Percentiles rank a stretch among this genome's conserved stretches.
phyloP scores from a whole-genome alignment of 2,888 invertebrate species.

The Tenthredo amoena region DNA sequence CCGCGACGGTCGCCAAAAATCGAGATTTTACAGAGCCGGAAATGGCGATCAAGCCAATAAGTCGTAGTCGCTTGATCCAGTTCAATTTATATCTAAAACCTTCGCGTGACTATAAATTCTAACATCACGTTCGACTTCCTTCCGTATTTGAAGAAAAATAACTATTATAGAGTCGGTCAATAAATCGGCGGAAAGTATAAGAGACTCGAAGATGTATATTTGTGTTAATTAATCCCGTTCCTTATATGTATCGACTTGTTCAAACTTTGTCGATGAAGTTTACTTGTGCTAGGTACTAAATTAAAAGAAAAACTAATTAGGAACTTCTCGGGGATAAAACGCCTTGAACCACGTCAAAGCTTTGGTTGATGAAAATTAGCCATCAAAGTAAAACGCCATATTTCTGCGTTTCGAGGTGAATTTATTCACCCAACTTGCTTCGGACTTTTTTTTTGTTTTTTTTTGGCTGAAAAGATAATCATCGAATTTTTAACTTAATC shows the following conservation, averaged over 20 bases:
- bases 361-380: neutral
- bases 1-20: constrained; percentile 18
- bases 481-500: neutral
- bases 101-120: neutral
- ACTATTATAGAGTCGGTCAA: neutral
- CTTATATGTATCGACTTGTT: neutral
- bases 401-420: neutral
- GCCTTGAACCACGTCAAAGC: neutral
- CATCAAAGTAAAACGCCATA: neutral
- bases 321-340: neutral
- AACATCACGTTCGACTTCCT: neutral
- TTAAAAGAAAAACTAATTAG: constrained; percentile 2
- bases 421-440: neutral
- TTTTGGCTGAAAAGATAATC: neutral
- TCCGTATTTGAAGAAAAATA: neutral
- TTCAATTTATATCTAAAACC: neutral
- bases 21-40: neutral
- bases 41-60: neutral
- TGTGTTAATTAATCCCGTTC: neutral
- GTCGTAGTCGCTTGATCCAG: neutral
- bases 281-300: neutral
- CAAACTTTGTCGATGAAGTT: neutral
- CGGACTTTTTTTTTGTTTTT: neutral
- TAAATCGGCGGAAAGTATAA: neutral
- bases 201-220: neutral